A percentile compares a stretch with the other conserved stretches of the same genome.
phyloP scores from a whole-genome alignment of 2,888 invertebrate species.

The Cacoxenus indagator region DNA sequence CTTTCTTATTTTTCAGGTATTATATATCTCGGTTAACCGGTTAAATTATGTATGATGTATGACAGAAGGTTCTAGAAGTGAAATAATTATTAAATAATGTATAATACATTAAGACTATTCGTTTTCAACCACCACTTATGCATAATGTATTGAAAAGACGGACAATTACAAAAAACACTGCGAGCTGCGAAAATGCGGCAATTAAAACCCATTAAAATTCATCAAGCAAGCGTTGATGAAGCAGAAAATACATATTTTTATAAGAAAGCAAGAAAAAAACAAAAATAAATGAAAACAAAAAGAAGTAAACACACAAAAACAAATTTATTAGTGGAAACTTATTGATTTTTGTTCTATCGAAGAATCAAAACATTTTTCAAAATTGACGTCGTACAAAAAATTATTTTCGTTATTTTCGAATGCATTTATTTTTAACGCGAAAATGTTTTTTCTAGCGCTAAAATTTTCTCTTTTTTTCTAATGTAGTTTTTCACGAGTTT shows the following conservation, averaged over 20 bases:
- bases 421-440: conserved; percentile 4
- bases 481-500: background rate
- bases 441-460: background rate
- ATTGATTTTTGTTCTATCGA: conserved; percentile 3
- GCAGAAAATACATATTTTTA: background rate
- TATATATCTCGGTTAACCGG: too few relatives aligned
- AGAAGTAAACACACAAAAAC: background rate
- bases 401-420: background rate
- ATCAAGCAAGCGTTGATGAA: conserved; percentile 22
- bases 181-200: conserved; percentile 18
- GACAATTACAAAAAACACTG: conserved; percentile 2
- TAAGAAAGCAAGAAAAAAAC: background rate
- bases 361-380: background rate
- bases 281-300: background rate
- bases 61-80: too few relatives aligned
- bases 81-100: too few relatives aligned
- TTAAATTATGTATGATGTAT: too few relatives aligned
- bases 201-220: conserved; percentile 36
- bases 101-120: too few relatives aligned
- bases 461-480: background rate
- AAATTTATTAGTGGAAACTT: background rate
- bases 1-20: too few relatives aligned
- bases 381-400: background rate
- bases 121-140: too few relatives aligned
- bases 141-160: background rate